Evolutionary conservation across 2,113 vertebrate species (phyloP), one percentile per base, ranked within the genome.

Genomic region (Oncorhynchus tshawytscha): DNA sequence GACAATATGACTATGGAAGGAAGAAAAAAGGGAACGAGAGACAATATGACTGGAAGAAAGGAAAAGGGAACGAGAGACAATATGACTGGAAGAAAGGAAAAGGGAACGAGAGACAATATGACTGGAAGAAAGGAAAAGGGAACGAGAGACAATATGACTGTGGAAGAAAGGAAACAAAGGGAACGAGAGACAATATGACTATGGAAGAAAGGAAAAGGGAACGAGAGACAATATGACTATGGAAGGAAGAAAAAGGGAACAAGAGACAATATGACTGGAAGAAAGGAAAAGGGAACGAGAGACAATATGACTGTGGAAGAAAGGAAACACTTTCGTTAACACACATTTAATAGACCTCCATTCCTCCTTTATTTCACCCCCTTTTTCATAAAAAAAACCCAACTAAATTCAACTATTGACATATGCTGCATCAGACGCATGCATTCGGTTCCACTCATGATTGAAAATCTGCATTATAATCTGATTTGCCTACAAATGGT

Each of bases 391-490:
- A 34, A 34, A 34, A 31, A 5, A 31, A 45, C 24, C 24, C 2
- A 39, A 72, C 49, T 67, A 77, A 62, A 67, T 34, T 39, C 51
- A 54, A 67, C 75, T 69, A 57, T 70, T 68, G 9, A 45, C 39
- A 11, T 45, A 39, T 45, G 8, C 39, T 74, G 71, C 74, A 64
- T 45, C 71, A 49, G 60, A 77, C 82, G 45, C 71, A 80, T 81
- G 66, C 20, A 22, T 34, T 72, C 62, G 7, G 59, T 54, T 72
- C 45, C 49, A 70, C 77, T 60, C 13, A 1, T 82, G 77, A 83
- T 81, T 78, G 71, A 83, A 81, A 85, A 84, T 79, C 77, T 77
- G 54, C 77, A 81, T 87, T 81, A 57, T 78, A 79, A 87, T 85
- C 51, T 74, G 67, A 84, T 85, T 67, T 81, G 49, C 73, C 71